These are phyloP conservation scores for Morelia viridis DNA, from an alignment of 2,797 vertebrate species.

Conservation along the genomic window DNA sequence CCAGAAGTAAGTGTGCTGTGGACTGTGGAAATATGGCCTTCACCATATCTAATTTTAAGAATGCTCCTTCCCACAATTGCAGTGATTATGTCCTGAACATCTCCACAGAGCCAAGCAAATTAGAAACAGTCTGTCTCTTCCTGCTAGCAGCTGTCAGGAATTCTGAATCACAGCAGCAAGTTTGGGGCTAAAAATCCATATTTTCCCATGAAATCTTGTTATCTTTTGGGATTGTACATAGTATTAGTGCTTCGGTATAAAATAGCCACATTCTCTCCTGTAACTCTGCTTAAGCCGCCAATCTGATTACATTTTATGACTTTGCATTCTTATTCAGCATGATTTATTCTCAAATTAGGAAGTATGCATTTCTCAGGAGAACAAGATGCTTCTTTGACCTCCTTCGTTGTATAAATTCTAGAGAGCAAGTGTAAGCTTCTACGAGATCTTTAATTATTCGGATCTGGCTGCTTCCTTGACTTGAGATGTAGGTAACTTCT, in stretches of 20 bases:
- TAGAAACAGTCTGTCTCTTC: slow-evolving; percentile 55
- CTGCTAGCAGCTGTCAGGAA: slow-evolving; percentile 36
- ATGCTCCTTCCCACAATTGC: slow-evolving; percentile 46
- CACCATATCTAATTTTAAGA: slow-evolving; percentile 38
- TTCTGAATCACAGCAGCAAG: slow-evolving; percentile 61
- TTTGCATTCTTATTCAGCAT: slow-evolving; percentile 53
- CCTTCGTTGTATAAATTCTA: slow-evolving; percentile 66
- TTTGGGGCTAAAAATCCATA: slow-evolving; percentile 54
- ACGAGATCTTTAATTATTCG: slow-evolving; percentile 65
- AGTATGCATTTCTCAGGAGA: slow-evolving; percentile 58
- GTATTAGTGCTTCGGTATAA: slow-evolving; percentile 19
- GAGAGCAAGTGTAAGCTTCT: slow-evolving; percentile 55
- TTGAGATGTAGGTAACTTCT: slow-evolving; percentile 60
- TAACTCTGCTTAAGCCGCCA: slow-evolving; percentile 42
- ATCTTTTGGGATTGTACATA: slow-evolving; percentile 42
- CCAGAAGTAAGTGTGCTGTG: neutral
- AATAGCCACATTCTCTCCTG: slow-evolving; percentile 16
- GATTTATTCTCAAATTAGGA: slow-evolving; percentile 65
- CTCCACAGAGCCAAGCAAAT: slow-evolving; percentile 56
- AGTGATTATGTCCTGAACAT: slow-evolving; percentile 50
- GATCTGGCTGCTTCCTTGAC: slow-evolving; percentile 60
- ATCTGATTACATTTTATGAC: slow-evolving; percentile 54
- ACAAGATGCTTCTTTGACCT: slow-evolving; percentile 64
- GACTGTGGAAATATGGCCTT: slow-evolving; percentile 57
- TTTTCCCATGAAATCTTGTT: slow-evolving; percentile 58